Percentiles rank a stretch among this genome's conserved stretches.
Evolutionary conservation across 2,888 invertebrate species (phyloP).

Genomic region (Tribolium freemani): DNA sequence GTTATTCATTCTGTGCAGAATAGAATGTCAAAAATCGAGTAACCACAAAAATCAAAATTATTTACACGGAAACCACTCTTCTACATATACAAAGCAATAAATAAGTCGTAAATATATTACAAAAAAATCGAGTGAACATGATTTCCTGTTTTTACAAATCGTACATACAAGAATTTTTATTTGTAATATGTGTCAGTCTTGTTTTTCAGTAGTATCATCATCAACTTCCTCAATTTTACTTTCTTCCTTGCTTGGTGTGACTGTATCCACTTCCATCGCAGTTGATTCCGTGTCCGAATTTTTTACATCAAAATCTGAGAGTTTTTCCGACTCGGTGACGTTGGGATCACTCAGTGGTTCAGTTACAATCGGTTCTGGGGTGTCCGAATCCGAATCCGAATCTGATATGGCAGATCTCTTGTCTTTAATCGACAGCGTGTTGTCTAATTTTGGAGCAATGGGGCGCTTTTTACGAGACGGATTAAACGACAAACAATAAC

Average conservation of each 20-base stretch:
- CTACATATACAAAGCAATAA: background rate
- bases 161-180: no score
- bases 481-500: slow-evolving; percentile 90
- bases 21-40: background rate
- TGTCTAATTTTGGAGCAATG: slow-evolving; percentile 76
- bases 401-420: slow-evolving; percentile 56
- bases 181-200: slow-evolving; percentile 34
- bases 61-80: background rate
- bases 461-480: slow-evolving; percentile 91
- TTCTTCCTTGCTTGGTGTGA: background rate
- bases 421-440: slow-evolving; percentile 46
- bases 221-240: background rate
- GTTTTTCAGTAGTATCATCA: background rate
- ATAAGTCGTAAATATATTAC: slow-evolving; percentile 1
- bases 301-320: slow-evolving; percentile 25
- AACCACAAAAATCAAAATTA: background rate
- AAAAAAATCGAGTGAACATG: background rate
- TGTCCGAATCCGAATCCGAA: slow-evolving; percentile 59
- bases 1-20: slow-evolving; percentile 25
- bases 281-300: slow-evolving; percentile 22
- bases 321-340: slow-evolving; percentile 11
- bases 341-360: slow-evolving; percentile 31
- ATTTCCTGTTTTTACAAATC: no score
- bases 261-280: slow-evolving; percentile 35
- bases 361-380: slow-evolving; percentile 33